Conservation (phyloP, 2,113 vertebrate genomes). For the Xiphophorus hellerii region DNA sequence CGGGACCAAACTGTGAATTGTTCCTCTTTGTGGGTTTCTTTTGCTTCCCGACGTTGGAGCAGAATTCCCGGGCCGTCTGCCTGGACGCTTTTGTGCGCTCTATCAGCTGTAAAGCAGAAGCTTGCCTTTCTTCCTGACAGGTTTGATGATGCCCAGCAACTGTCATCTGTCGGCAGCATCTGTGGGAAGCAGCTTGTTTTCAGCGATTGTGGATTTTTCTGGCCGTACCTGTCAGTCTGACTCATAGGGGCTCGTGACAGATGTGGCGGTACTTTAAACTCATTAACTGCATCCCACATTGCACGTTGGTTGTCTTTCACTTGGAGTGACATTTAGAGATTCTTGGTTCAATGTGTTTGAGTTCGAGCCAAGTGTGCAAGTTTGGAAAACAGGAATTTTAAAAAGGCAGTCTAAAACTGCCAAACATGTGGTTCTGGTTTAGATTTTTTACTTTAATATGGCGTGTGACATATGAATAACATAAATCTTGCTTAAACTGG, state of each 20-base stretch:
- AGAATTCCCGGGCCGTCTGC: slow-evolving; percentile 45
- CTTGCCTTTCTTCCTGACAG: slow-evolving; percentile 47
- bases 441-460: slow-evolving; percentile 18
- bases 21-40: slow-evolving; percentile 47
- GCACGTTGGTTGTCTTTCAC: slow-evolving; percentile 50
- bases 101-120: slow-evolving; percentile 46
- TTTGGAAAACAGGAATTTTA: neutral
- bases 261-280: slow-evolving; percentile 61
- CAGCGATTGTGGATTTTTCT: slow-evolving; percentile 44
- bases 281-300: slow-evolving; percentile 58
- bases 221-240: slow-evolving; percentile 60
- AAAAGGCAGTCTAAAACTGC: slow-evolving; percentile 11
- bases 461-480: slow-evolving; percentile 27
- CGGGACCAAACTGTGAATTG: slow-evolving; percentile 2
- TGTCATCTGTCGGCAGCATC: slow-evolving; percentile 70
- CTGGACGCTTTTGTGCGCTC: slow-evolving; percentile 34
- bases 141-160: slow-evolving; percentile 59
- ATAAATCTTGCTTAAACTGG: slow-evolving; percentile 35
- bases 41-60: slow-evolving; percentile 27
- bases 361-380: slow-evolving; percentile 29
- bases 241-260: slow-evolving; percentile 54
- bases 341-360: slow-evolving; percentile 37
- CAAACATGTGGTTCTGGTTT: slow-evolving; percentile 30
- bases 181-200: slow-evolving; percentile 70
- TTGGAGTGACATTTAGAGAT: slow-evolving; percentile 33